Evolutionary conservation across 2,113 vertebrate species (phyloP).

Genomic region (Dasyprocta punctata): DNA sequence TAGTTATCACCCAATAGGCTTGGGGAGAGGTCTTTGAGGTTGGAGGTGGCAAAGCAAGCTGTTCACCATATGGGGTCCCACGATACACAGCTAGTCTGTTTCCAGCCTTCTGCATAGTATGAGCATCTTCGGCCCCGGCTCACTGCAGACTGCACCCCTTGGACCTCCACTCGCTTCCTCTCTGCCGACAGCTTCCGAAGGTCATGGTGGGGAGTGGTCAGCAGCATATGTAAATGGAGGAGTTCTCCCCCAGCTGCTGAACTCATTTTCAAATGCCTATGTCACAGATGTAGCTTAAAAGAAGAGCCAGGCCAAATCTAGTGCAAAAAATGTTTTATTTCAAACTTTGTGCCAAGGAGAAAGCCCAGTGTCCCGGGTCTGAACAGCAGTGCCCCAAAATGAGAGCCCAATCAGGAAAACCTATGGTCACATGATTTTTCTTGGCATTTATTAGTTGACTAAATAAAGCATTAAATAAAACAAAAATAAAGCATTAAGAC

Average conservation of each 20-base stretch:
- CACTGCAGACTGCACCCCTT: fast-evolving
- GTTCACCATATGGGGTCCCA: background rate
- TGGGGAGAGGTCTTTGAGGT: background rate
- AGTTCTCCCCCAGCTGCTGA: background rate
- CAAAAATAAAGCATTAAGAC: background rate
- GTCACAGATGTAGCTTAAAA: background rate
- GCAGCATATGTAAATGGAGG: background rate
- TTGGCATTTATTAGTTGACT: background rate
- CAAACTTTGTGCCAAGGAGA: background rate
- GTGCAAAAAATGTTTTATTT: background rate
- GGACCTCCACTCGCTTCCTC: background rate
- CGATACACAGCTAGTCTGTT: background rate
- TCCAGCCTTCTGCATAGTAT: background rate
- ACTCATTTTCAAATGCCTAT: background rate
- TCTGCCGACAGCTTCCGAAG: background rate
- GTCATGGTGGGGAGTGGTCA: background rate
- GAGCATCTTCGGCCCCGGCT: background rate
- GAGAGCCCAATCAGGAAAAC: background rate
- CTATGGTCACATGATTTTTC: background rate
- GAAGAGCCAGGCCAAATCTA: background rate
- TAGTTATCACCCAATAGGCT: background rate
- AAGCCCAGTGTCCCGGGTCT: background rate
- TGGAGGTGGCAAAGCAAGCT: background rate
- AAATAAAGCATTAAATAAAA: background rate
- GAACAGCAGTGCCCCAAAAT: background rate